Evolutionary conservation across 2,888 invertebrate species (phyloP), one percentile per base, ranked within the genome.

Genomic region (Drosophila putrida): DNA sequence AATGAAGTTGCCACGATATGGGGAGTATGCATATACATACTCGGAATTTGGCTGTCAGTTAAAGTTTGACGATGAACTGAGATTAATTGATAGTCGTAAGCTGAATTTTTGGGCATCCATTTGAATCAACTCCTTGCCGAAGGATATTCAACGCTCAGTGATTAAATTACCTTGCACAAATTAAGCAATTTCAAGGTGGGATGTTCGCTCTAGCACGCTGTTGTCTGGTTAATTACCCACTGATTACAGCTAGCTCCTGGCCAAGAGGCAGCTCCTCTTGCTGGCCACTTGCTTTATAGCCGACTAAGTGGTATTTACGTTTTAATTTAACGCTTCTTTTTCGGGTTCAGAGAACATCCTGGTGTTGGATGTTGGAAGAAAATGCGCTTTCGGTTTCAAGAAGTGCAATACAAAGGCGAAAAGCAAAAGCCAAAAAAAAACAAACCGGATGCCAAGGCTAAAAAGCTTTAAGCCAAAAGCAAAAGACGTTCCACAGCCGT

Each of bases 301-400:
- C 75, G 59, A 78, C 90, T 90, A 91, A 91, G 90, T 87, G 89
- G 85, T 90, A 90, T 91, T 91, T 88, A 88, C 88, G 82, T 85
- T 91, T 88, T 91, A 90, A 91, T 91, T 91, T 91, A 89, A 90
- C 88, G 91, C 86, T 89, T 89, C 90, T 88, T 82, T 78, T 69
- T 69, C 57, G 66, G 54, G 28, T 33, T 54, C 43, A 25, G 47
- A 13, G 28, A 35, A 4, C 46, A 27, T 51, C 9, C 10, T 38
- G 2, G 53, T 20, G 4, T 4, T 9, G 9, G 9, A 15, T 15
- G 15, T n/a, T 39, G 60, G 49, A 65, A 8, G 33, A 31, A 66
- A 81, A 60, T 84, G 73, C 81, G 87, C 87, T 87, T 87, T 84
- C 87, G 78, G 87, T 80, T 87, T 84, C 82, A 78, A 78, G 79